Base-by-base conservation (phyloP, 2,888 invertebrate species). In the Tachystola acroxantha region DNA sequence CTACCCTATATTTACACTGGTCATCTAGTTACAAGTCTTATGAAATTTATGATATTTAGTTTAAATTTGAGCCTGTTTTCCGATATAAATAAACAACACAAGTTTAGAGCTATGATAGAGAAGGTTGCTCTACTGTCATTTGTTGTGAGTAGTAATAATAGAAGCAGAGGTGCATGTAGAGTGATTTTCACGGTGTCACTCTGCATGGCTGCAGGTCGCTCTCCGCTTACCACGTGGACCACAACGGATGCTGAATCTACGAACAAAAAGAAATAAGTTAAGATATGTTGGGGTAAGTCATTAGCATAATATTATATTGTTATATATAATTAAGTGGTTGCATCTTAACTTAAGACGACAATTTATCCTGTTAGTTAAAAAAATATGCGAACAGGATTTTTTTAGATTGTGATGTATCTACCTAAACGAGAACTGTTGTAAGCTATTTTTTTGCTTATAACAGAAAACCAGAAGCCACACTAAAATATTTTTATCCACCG, bases 181-280 rank as follows among this genome's bases (percentile, higher is more conserved):
- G 64, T 47, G 16, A 59, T 45, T 41, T 62, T 64, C 9, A 50
- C 50, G 2, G 72, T 64, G 39, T 52, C 43, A 45, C 88, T 88
- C 54, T 91, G 91, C 90, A 91, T 91, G 14, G 90, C 90, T 24
- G 91, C 91, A 37, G 90, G 90, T 39, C 90, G 85, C 68, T 89
- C 91, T 65, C 94, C 94, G 71, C 93, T 94, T 57, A 94, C 92
- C 50, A 94, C 94, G 78, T 94, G 94, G 39, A 94, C 93, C 54
- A 93, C 91, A 58, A 94, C 93, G 49, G 93, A 93, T 48, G 94
- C 94, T 42, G 93, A 92, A 87, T 94, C 94, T 85, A 90, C 53
- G 36, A 11, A 57, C 56, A 48, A 51, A 54, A 27, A 20, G 20
- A 20, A 20, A 20, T 3, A 20, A n/a, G n/a, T n/a, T n/a, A n/a